Conservation (phyloP, 2,888 invertebrate genomes). For the Liodrosophila aerea region DNA sequence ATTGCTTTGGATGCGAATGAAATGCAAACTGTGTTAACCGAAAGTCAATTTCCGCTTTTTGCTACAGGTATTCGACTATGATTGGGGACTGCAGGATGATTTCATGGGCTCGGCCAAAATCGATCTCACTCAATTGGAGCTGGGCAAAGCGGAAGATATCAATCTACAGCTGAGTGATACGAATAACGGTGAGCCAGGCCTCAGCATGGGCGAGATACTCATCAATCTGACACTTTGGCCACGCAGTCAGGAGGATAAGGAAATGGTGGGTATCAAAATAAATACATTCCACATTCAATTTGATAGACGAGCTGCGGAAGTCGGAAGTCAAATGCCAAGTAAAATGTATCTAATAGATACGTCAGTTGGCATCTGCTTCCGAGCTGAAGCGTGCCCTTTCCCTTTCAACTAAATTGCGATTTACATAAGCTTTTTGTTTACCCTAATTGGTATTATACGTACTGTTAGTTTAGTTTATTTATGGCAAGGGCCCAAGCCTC, state of each 20-base stretch:
- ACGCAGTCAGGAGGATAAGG: constrained; percentile 96
- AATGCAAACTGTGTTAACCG: constrained; percentile 21
- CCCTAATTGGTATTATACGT: too few species aligned
- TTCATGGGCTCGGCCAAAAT: constrained; percentile 97
- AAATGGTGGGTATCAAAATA: constrained; percentile 87
- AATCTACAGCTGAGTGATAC: constrained; percentile 91
- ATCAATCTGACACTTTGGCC: constrained; percentile 94
- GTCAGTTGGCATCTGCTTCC: not conserved
- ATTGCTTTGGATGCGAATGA: constrained; percentile 23
- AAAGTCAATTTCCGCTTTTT: constrained; percentile 36
- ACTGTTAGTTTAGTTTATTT: constrained; percentile 4
- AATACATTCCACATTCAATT: constrained; percentile 24
- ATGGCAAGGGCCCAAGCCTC: constrained; percentile 6
- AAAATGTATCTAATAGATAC: constrained; percentile 17
- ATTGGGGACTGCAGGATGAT: constrained; percentile 98
- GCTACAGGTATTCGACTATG: constrained; percentile 95
- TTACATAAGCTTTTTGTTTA: constrained; percentile 16
- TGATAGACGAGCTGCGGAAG: constrained; percentile 27
- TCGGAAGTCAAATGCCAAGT: constrained; percentile 15
- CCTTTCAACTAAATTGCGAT: constrained; percentile 19
- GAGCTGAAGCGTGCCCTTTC: constrained; percentile 26
- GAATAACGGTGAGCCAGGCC: constrained; percentile 82
- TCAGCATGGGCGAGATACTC: constrained; percentile 92
- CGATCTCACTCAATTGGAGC: constrained; percentile 91
- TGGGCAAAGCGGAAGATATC: constrained; percentile 90